phyloP scores from a whole-genome alignment of 2,888 invertebrate species.

The Beris morrisii region DNA sequence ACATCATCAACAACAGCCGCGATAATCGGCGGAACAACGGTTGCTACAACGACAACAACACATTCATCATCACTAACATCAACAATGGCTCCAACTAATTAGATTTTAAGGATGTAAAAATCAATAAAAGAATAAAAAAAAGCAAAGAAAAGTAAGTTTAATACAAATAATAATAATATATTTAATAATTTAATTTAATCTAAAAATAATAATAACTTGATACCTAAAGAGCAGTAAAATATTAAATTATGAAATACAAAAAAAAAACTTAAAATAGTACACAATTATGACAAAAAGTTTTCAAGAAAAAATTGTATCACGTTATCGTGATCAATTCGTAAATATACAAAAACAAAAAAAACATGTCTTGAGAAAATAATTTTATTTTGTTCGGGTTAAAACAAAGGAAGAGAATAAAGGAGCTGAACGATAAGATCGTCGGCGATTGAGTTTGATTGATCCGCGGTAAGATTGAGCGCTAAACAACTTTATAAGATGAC shows the following conservation, averaged over 20 bases:
- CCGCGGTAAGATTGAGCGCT: no score
- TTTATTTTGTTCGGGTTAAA: constrained; percentile 25
- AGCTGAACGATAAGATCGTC: neutral
- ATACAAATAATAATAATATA: constrained; percentile 27
- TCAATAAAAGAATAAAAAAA: constrained; percentile 13
- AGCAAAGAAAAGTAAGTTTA: constrained; percentile 15
- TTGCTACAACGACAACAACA: constrained; percentile 32
- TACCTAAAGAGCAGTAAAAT: constrained; percentile 17
- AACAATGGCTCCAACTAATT: constrained; percentile 39
- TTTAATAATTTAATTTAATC: constrained; percentile 9
- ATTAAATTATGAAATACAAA: constrained; percentile 26
- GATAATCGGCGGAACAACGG: constrained; percentile 26
- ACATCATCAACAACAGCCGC: constrained; percentile 43
- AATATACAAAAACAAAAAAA: constrained; percentile 32
- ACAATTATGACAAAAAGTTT: neutral
- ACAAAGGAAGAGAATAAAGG: neutral
- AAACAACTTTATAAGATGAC: no score
- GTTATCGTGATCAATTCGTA: constrained; percentile 35
- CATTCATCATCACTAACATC: constrained; percentile 30
- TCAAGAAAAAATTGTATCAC: constrained; percentile 5
- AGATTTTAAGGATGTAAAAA: constrained; percentile 25
- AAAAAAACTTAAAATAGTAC: constrained; percentile 28
- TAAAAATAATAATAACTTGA: constrained; percentile 33
- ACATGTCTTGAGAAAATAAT: constrained; percentile 27
- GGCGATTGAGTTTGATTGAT: no score